A percentile compares a stretch with the other conserved stretches of the same genome.
phyloP scores from a whole-genome alignment of 2,113 vertebrate species.

The Bagarius yarrelli region DNA sequence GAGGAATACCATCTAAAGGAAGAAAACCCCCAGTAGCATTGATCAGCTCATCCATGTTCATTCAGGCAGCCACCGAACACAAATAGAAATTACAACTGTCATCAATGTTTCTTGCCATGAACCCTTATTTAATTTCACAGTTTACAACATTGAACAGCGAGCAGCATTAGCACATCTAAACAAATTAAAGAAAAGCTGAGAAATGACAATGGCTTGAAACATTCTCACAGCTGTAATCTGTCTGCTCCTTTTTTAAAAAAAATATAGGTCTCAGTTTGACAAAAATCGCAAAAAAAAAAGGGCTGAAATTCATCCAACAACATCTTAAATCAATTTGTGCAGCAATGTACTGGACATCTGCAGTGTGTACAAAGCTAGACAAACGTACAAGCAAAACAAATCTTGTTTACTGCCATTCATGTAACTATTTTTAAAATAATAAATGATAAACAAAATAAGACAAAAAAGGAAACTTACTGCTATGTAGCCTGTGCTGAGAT shows the following conservation, averaged over 20 bases:
- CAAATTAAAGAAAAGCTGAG: not conserved
- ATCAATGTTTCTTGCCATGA: not conserved
- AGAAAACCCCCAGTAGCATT: not conserved
- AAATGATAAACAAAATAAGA: not conserved
- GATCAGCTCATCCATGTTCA: not conserved
- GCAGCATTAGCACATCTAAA: not conserved
- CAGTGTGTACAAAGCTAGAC: not conserved
- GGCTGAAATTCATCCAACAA: not conserved
- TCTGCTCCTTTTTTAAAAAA: slow-evolving; percentile 4
- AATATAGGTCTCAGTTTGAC: slow-evolving; percentile 6
- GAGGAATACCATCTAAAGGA: slow-evolving; percentile 79
- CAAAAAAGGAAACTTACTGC: slow-evolving; percentile 57
- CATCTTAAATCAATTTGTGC: slow-evolving; percentile 1
- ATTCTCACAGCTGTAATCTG: not conserved
- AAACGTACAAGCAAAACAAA: not conserved
- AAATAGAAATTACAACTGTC: not conserved
- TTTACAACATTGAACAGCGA: not conserved
- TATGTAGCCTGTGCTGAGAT: slow-evolving; percentile 78
- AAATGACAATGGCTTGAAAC: not conserved
- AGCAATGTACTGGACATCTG: not conserved
- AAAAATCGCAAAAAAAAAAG: not conserved
- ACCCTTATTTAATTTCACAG: not conserved
- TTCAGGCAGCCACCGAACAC: not conserved
- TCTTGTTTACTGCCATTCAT: not conserved
- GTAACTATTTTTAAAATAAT: not conserved